Base-by-base conservation (phyloP, 2,113 vertebrate species). In the Pao palembangensis region DNA sequence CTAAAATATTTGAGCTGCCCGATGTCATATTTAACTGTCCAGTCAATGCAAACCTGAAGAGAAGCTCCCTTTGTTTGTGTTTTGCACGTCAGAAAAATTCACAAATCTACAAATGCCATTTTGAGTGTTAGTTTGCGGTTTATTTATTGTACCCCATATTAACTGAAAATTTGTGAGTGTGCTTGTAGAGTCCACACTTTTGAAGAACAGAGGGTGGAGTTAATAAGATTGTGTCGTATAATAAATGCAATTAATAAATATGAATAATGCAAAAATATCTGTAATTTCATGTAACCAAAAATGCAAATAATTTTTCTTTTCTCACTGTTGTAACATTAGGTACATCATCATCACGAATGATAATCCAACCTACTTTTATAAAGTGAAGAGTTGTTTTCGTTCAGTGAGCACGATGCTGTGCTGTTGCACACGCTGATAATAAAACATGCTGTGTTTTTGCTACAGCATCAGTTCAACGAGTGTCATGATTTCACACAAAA, bases 11-110 rank as follows among this genome's bases (percentile, higher is more conserved):
- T 25, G 21, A 13, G 50, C 14, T 51, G 50, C 21, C 49, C 6
- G 20, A 23, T 23, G 43, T 14, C 44, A n/a, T n/a, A 48, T 7
- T 18, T 16, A 48, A 49, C 16, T 49, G 47, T 19, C 50, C 21
- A 21, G 12, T 25, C 14, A 13, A 14, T 16, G 21, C 20, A 28
- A 77, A 73, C 73, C 67, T 75, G 60, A 47, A 66, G 76, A 71
- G 63, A 55, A 6, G 49, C 34, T 8, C 55, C 72, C 68, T 72
- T 71, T 43, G 28, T 63, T 69, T 69, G 71, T 61, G 58, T 64
- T 85, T 87, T 85, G 82, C 85, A 88, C 83, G 76, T 60, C 25
- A 7, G 25, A 28, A 28, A 28, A 53, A 62, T 38, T 76, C 20
- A 20, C 18, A 70, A 67, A 51, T 10, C 64, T 69, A 56, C 38